Evolutionary conservation across 1,140 invertebrate genomes (phyloP), one percentile per base, ranked within the genome.

Genomic region (Leguminivora glycinivorella): DNA sequence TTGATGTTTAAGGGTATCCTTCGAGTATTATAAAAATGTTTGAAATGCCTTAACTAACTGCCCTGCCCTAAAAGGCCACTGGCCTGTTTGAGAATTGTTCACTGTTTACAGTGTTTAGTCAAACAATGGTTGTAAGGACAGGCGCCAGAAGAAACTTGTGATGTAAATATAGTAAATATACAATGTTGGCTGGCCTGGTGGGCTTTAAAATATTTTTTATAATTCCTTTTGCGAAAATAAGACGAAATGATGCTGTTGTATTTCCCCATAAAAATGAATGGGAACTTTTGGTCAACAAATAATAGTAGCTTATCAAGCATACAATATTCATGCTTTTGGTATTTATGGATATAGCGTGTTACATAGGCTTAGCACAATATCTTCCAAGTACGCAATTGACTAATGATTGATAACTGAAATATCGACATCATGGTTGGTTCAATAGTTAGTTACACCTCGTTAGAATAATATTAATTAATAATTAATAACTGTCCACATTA

Each of bases 401-500:
- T 17, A 47, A 47, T 47, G 1, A 47, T 17, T 47, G n/a, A 17
- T 22, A 52, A 43, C 14, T 6, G n/a, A 43, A 43, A 52, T 52
- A 52, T 22, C 47, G 17, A 22, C 47, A 43, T n/a, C 10, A 22
- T 52, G 34, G 34, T 52, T 29, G 24, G 9, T 29, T 43, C 12
- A 6, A 17, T 3, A 56, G 22, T 3, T 25, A 58, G 56, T n/a
- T 24, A 58, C 14, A 56, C 52, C 5, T 56, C 24, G 7, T 26
- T 58, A 26, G 56, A 25, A 25, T 58, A 58, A 58, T 58, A 26
- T 26, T 58, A 26, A 26, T 58, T 58, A 63, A 63, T 56, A 29
- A 56, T 34, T 34, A 69, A 26, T 56, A 56, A 25, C 25, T 80
- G 76, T 79, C 78, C 80, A 78, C 67, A 58, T 76, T 80, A 82